These are phyloP conservation scores for Microdon myrmicae DNA, from an alignment of 2,888 invertebrate species.

Conservation along the genomic window DNA sequence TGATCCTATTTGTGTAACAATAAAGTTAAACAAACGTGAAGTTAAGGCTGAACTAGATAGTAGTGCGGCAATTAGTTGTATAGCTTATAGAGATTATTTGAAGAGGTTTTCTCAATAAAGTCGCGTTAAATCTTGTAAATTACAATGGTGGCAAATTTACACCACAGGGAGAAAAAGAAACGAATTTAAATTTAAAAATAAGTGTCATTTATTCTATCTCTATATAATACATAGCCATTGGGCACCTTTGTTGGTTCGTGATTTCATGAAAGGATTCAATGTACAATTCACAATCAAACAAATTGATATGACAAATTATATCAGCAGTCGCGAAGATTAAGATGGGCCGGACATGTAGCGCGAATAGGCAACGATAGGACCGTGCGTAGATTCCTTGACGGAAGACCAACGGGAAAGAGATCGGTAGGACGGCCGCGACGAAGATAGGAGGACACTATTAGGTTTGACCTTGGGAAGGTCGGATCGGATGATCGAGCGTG, in stretches of 20 bases:
- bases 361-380: too few relatives aligned
- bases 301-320: background rate
- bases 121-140: conserved; percentile 1
- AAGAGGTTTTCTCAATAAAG: conserved; percentile 1
- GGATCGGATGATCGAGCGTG: too few relatives aligned
- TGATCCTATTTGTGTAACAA: conserved; percentile 5
- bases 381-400: too few relatives aligned
- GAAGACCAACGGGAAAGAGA: too few relatives aligned
- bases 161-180: background rate
- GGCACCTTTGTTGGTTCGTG: conserved; percentile 6
- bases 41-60: too few relatives aligned
- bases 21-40: conserved; percentile 2
- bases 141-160: background rate
- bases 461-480: too few relatives aligned
- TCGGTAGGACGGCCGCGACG: too few relatives aligned
- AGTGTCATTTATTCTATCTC: background rate
- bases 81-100: conserved; percentile 3
- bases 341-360: too few relatives aligned
- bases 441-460: too few relatives aligned
- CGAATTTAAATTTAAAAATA: conserved; percentile 1
- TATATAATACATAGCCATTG: conserved; percentile 2
- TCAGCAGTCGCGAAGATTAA: too few relatives aligned
- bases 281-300: conserved; percentile 5
- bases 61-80: too few relatives aligned
- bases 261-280: conserved; percentile 2